A percentile compares a stretch with the other conserved stretches of the same genome.
These are phyloP conservation scores for Phymastichus coffea DNA, from an alignment of 1,140 invertebrate genomes.

Conservation along the genomic window DNA sequence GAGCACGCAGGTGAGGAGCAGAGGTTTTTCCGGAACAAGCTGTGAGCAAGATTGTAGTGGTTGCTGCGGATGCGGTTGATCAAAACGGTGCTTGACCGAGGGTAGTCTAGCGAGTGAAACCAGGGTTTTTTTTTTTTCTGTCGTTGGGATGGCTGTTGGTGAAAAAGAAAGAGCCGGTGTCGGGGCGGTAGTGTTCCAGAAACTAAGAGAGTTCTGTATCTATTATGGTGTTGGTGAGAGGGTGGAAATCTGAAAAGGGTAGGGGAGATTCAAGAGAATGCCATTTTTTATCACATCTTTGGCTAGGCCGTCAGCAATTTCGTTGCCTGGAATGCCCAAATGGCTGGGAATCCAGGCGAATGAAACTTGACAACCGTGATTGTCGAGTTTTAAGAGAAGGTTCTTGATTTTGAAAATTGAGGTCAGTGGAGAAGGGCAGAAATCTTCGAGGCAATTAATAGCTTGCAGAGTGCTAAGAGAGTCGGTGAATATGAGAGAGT, in stretches of 20 bases:
- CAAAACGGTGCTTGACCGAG: not conserved
- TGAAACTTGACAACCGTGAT: not conserved
- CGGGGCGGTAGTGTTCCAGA: too few species aligned
- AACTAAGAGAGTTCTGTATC: not conserved
- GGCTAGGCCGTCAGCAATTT: not conserved
- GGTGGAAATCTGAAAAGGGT: not conserved
- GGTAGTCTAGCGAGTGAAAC: not conserved
- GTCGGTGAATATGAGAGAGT: conserved; percentile 5
- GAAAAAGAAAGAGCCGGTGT: not conserved
- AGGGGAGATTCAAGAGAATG: not conserved
- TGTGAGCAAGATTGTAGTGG: not conserved
- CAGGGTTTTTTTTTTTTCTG: not conserved
- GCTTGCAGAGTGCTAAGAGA: conserved; percentile 3
- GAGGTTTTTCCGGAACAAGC: not conserved
- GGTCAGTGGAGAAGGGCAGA: not conserved
- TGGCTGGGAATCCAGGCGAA: not conserved
- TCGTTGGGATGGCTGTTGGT: not conserved
- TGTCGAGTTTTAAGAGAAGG: not conserved
- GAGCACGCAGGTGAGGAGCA: not conserved
- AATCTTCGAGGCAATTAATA: not conserved
- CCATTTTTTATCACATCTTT: not conserved
- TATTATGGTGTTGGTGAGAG: not conserved
- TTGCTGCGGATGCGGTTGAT: not conserved
- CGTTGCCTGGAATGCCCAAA: not conserved
- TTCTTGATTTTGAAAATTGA: not conserved